phyloP scores from a whole-genome alignment of 2,113 vertebrate species.

The Oreochromis niloticus region DNA sequence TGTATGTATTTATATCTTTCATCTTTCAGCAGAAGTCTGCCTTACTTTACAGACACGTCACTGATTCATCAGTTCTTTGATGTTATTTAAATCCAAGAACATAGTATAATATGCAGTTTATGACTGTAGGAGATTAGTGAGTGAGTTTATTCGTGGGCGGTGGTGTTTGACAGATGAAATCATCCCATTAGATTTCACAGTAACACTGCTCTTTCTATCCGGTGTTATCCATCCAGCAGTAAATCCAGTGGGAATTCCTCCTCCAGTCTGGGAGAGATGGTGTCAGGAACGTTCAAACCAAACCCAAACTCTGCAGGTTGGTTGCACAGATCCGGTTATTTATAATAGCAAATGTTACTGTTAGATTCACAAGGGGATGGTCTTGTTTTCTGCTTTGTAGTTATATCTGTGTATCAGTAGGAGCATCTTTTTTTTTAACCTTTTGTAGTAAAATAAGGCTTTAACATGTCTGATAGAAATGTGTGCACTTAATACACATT shows the following conservation, averaged over 20 bases:
- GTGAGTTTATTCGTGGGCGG: neutral
- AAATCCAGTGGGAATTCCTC: conserved; percentile 97
- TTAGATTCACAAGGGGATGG: neutral
- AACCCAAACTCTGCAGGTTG: conserved; percentile 88
- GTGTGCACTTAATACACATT: neutral
- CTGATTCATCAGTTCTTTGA: neutral
- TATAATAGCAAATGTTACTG: neutral
- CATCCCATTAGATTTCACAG: neutral
- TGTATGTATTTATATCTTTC: neutral
- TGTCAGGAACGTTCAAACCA: conserved; percentile 91
- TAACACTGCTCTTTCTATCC: neutral
- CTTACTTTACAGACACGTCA: neutral
- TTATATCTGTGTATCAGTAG: neutral
- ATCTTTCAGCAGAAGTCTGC: neutral
- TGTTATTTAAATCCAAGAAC: neutral
- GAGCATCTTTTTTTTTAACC: neutral
- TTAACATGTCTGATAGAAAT: neutral
- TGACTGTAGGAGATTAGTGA: neutral
- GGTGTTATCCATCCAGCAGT: conserved; percentile 53
- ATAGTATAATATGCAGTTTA: neutral
- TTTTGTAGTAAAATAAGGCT: neutral
- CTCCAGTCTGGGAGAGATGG: conserved; percentile 97
- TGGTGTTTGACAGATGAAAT: neutral
- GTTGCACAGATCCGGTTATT: neutral
- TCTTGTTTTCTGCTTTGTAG: neutral